A percentile compares a stretch with the other conserved stretches of the same genome.
Evolutionary conservation across 2,888 invertebrate species (phyloP).

Genomic region (Eupithecia centaureata): DNA sequence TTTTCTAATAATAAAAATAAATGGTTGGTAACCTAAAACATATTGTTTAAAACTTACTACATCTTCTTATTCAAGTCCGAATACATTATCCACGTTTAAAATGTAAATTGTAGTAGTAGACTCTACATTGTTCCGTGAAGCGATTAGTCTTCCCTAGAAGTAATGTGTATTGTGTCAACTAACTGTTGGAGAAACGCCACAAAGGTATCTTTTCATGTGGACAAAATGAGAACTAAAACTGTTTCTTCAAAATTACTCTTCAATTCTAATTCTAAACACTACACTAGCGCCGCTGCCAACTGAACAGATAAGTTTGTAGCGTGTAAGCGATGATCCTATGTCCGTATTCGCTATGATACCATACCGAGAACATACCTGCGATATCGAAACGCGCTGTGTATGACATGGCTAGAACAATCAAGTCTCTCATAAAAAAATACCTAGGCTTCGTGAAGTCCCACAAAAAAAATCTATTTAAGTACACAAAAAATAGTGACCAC

Average conservation of each 20-base stretch:
- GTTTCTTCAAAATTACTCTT: background rate
- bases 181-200: slow-evolving; percentile 47
- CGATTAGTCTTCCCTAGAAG: slow-evolving; percentile 36
- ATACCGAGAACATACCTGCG: background rate
- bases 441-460: background rate
- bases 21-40: slow-evolving; percentile 11
- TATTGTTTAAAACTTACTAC: slow-evolving; percentile 2
- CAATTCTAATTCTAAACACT: background rate
- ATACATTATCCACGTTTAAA: slow-evolving; percentile 23
- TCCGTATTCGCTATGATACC: background rate
- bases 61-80: slow-evolving; percentile 25
- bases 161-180: slow-evolving; percentile 43
- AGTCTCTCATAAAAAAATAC: background rate
- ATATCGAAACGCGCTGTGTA: background rate
- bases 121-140: slow-evolving; percentile 29
- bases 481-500: background rate
- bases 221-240: background rate
- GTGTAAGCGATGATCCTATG: slow-evolving; percentile 1
- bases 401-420: background rate
- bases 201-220: slow-evolving; percentile 31
- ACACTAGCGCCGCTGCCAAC: background rate
- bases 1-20: too few species aligned
- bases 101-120: slow-evolving; percentile 17
- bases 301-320: background rate
- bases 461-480: background rate